Conservation (phyloP, 2,888 invertebrate genomes). For the Cataglyphis albicans region DNA sequence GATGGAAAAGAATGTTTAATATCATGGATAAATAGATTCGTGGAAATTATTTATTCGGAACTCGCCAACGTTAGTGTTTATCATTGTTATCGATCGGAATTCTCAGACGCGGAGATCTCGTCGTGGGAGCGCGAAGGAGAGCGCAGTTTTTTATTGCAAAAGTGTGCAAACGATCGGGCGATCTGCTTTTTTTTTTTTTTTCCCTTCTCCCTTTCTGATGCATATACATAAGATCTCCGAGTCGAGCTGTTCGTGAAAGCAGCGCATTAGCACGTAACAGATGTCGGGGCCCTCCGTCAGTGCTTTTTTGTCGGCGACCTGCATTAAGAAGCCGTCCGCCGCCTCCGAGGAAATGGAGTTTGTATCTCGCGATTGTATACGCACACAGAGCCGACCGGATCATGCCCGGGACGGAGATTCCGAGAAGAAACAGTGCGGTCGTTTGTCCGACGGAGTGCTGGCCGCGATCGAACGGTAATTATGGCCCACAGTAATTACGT, state of each 20-base stretch:
- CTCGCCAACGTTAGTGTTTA: background rate
- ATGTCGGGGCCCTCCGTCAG: slow-evolving; percentile 49
- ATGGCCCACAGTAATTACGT: slow-evolving; percentile 67
- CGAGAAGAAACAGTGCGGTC: slow-evolving; percentile 38
- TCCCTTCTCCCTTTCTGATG: background rate
- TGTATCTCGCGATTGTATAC: slow-evolving; percentile 32
- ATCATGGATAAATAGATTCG: background rate
- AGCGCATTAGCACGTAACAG: slow-evolving; percentile 64
- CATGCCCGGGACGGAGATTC: slow-evolving; percentile 28
- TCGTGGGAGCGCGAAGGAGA: slow-evolving; percentile 2
- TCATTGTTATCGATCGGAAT: background rate
- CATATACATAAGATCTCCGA: slow-evolving; percentile 38
- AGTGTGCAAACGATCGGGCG: slow-evolving; percentile 34
- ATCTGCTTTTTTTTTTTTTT: background rate
- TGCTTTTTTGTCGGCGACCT: slow-evolving; percentile 54
- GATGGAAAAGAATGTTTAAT: slow-evolving; percentile 31
- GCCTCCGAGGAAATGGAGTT: slow-evolving; percentile 50
- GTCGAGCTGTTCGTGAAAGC: slow-evolving; percentile 51
- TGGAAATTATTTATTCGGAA: background rate
- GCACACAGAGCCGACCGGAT: slow-evolving; percentile 11
- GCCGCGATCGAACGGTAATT: slow-evolving; percentile 69
- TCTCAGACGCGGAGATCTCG: background rate
- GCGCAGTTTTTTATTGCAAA: slow-evolving; percentile 1
- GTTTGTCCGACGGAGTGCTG: slow-evolving; percentile 48
- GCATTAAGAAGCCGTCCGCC: slow-evolving; percentile 46